Evolutionary conservation across 1,140 invertebrate genomes (phyloP), one percentile per base, ranked within the genome.

Genomic region (Orchestia grillus): DNA sequence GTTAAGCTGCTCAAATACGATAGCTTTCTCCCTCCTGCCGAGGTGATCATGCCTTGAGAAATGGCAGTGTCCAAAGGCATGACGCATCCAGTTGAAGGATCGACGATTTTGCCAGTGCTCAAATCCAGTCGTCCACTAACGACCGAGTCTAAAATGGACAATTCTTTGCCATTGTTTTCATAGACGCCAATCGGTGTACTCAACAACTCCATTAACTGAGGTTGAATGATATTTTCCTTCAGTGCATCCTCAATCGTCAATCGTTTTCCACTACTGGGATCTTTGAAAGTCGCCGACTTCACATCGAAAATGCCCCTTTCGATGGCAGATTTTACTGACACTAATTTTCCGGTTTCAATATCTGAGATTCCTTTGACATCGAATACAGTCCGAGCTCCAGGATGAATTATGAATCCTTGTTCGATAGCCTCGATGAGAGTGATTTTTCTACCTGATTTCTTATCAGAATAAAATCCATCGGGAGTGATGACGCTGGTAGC

Each of bases 291-390:
- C 96, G 98, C 98, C 97, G 98, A 98, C 96, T 98, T 98, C 97
- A 98, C 98, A 96, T 98, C 98, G 95, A 99, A 98, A 95, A 99
- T 97, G 96, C 98, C 98, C 97, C 98, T 98, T 95, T 98, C 98
- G 95, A 99, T 97, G 92, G 99, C 99, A 96, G 98, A 98, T 97
- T 99, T 99, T 96, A 99, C 98, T 97, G 98, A 99, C 88, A 99
- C 98, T 97, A 98, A 98, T 97, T 99, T 98, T 44, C 98, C 98
- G 92, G 98, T 98, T 96, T 98, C 98, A 0, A 98, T 98, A 97
- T 99, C 98, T 97, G 98, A 98, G 97, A 99, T 99, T 96, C 98
- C 99, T 97, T 99, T 98, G 96, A 99, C 99, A 97, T 99, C 98
- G 97, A 99, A 99, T 96, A 99, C 98, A 11, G 98, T 99, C 97